These are phyloP conservation scores for Cebus imitator DNA, from an alignment of 2,113 vertebrate species.

Conservation along the genomic window DNA sequence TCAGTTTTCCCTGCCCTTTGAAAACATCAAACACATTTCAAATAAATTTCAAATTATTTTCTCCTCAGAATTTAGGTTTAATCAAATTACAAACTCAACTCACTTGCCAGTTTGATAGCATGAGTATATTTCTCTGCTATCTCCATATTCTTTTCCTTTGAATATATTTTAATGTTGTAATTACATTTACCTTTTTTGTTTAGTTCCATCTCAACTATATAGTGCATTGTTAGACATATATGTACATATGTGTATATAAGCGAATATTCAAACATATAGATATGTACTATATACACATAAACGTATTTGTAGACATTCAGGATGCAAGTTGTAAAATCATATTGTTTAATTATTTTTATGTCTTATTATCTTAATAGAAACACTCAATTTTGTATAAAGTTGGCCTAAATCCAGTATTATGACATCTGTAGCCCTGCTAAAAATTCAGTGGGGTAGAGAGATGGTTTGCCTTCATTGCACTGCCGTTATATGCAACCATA, in stretches of 20 bases:
- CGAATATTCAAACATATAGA: neutral
- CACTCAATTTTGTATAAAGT: neutral
- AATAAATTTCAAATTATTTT: slow-evolving; percentile 68
- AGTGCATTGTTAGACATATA: neutral
- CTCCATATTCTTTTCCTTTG: neutral
- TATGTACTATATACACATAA: too few relatives aligned
- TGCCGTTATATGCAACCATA: neutral
- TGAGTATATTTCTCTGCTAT: neutral
- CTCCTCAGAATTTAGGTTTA: slow-evolving; percentile 13
- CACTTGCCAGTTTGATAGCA: neutral
- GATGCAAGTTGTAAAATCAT: neutral
- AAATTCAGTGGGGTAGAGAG: neutral
- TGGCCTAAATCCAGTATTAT: neutral
- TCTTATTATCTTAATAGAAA: neutral
- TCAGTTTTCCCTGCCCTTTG: slow-evolving; percentile 69
- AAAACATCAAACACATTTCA: slow-evolving; percentile 63
- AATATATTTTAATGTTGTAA: neutral
- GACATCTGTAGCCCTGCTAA: neutral
- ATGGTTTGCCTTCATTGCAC: neutral
- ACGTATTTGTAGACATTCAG: neutral
- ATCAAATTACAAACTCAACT: neutral
- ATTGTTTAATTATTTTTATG: neutral
- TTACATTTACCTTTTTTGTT: neutral
- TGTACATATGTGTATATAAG: too few relatives aligned
- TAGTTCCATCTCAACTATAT: neutral